phyloP scores from a whole-genome alignment of 1,140 invertebrate genomes.

The Oedothorax gibbosus region DNA sequence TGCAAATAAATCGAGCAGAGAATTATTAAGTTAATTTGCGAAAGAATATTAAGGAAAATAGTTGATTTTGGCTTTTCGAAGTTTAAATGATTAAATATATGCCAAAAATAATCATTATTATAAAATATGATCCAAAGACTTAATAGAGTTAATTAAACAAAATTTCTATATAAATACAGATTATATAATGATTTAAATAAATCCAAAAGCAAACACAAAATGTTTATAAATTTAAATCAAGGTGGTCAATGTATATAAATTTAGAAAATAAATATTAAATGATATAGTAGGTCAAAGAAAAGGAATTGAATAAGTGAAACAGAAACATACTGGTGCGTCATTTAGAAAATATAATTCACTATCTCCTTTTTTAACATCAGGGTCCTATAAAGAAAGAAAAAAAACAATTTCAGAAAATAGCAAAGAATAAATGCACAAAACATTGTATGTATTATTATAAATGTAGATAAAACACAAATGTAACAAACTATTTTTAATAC shows the following conservation, averaged over 20 bases:
- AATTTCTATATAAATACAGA: too few species aligned
- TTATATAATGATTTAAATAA: too few species aligned
- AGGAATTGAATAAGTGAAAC: background rate
- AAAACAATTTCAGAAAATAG: background rate
- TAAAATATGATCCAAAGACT: too few species aligned
- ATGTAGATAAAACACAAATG: background rate
- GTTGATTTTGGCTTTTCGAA: too few species aligned
- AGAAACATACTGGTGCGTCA: conserved; percentile 42
- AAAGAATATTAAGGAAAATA: too few species aligned
- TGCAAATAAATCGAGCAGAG: too few species aligned
- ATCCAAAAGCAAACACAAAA: background rate
- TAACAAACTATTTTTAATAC: background rate
- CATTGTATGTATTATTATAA: background rate
- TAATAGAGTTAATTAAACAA: too few species aligned
- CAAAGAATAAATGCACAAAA: background rate
- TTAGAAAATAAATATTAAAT: background rate
- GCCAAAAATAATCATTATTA: too few species aligned
- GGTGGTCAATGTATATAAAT: background rate
- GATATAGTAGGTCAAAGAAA: too few species aligned
- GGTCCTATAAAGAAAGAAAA: conserved; percentile 33
- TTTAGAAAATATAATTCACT: conserved; percentile 57
- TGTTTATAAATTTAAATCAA: background rate
- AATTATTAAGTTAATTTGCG: too few species aligned
- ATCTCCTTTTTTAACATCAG: conserved; percentile 54
- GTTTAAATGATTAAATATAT: too few species aligned